Base-by-base conservation (phyloP, 2,888 invertebrate genomes). In the Drosophila histrio region DNA sequence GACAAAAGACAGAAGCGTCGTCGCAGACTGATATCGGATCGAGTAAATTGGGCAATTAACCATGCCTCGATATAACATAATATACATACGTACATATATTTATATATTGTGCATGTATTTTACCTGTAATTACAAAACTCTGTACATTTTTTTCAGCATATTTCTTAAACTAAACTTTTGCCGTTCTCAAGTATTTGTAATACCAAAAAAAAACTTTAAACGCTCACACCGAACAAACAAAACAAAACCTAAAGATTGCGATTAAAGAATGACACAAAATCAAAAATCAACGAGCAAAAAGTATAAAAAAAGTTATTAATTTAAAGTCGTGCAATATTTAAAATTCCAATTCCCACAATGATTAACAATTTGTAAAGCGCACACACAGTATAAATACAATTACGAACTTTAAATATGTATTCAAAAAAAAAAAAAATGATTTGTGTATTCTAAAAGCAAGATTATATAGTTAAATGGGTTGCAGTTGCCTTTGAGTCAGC, bases 21-120 rank as follows among this genome's bases (percentile, higher is more conserved):
- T 79, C 80, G 90, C 89, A 87, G 78, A 89, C 89, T 90, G 90
- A 90, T 89, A 90, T 89, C 76, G 84, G 79, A 73, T 87, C 59
- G 49, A 69, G 52, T 49, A 72, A 65, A 49, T 53, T 41, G 34
- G 65, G 64, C 56, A 30, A 38, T 8, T 17, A 28, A 28, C 32
- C 39, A 64, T 44, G 74, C 46, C 75, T 19, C 21, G 24, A 47
- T 34, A 46, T 9, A 46, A 32, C 19, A 32, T 54, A 34, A 56
- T 13, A 63, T 34, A 62, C 36, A 52, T 44, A 49, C 13, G 49
- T 49, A 66, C 46, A 59, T 38, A 52, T 72, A 74, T 53, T 66
- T 41, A 59, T 38, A 52, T 72, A 74, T 53, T 66, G 47, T 75
- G 58, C 52, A 77, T 83, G 75, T 84, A 83, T 77, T 74, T 72